A percentile compares a stretch with the other conserved stretches of the same genome.
phyloP scores from a whole-genome alignment of 2,113 vertebrate species.

The Albula glossodonta region DNA sequence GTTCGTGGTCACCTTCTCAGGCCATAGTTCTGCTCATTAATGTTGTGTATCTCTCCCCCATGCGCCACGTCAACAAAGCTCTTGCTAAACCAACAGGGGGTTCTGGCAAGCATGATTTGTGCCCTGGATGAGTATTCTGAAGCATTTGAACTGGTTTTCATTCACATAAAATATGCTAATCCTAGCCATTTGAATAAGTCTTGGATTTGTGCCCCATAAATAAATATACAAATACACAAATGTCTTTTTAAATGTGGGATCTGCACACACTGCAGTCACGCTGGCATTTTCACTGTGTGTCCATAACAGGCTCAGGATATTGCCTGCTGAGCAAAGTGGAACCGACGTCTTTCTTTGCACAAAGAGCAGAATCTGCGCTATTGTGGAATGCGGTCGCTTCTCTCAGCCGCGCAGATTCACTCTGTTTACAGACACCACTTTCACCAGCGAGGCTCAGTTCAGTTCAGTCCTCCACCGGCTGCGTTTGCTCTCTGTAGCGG shows the following conservation, averaged over 20 bases:
- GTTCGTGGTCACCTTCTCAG: no score
- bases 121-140: background rate
- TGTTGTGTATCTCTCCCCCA: no score
- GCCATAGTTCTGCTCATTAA: no score
- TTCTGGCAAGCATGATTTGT: background rate
- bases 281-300: background rate
- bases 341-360: background rate
- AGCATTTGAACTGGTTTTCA: background rate
- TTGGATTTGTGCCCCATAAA: background rate
- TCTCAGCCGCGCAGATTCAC: background rate
- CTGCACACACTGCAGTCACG: background rate
- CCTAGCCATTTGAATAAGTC: conserved; percentile 17
- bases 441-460: background rate
- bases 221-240: background rate
- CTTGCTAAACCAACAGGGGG: no score
- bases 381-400: background rate
- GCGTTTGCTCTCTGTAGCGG: no score
- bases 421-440: background rate
- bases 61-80: no score
- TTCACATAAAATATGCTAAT: conserved; percentile 1
- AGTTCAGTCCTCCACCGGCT: background rate
- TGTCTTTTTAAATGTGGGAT: background rate
- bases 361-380: background rate
- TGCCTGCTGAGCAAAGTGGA: background rate
- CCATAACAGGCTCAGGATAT: background rate